phyloP scores from a whole-genome alignment of 2,797 vertebrate genomes.

The Leucoraja ocellata region DNA sequence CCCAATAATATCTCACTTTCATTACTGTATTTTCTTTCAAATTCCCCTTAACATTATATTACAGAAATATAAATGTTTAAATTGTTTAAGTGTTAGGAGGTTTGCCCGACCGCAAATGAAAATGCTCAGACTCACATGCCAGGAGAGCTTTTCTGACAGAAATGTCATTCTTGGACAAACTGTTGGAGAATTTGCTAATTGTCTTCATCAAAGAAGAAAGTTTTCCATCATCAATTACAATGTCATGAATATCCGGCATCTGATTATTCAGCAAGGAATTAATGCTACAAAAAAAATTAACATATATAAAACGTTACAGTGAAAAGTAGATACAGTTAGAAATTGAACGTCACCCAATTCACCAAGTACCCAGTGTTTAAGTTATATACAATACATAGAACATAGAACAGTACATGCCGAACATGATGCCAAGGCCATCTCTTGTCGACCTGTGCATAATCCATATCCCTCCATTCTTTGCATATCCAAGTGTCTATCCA shows the following conservation, averaged over 20 bases:
- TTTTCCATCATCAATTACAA: slow-evolving; percentile 47
- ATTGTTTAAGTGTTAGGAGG: background rate
- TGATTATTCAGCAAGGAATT: slow-evolving; percentile 47
- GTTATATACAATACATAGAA: too few relatives aligned
- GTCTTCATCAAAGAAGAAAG: slow-evolving; percentile 56
- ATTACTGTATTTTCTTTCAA: background rate
- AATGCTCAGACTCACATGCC: slow-evolving; percentile 41
- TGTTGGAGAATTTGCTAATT: slow-evolving; percentile 50
- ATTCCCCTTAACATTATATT: background rate
- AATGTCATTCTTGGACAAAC: slow-evolving; percentile 43
- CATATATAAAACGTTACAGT: background rate
- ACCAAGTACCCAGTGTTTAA: background rate
- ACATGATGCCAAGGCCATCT: too few relatives aligned
- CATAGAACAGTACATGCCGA: background rate
- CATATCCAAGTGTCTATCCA: too few relatives aligned
- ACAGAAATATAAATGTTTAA: background rate
- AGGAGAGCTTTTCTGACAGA: slow-evolving; percentile 40
- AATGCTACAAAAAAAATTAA: slow-evolving; percentile 40
- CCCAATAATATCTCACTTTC: background rate
- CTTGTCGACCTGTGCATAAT: too few relatives aligned
- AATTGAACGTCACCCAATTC: background rate
- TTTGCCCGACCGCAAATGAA: background rate
- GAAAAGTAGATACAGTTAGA: background rate
- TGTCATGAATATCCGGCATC: slow-evolving; percentile 47
- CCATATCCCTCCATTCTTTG: too few relatives aligned